Conservation (phyloP, 2,888 invertebrate species). For the Acleris holmiana region DNA sequence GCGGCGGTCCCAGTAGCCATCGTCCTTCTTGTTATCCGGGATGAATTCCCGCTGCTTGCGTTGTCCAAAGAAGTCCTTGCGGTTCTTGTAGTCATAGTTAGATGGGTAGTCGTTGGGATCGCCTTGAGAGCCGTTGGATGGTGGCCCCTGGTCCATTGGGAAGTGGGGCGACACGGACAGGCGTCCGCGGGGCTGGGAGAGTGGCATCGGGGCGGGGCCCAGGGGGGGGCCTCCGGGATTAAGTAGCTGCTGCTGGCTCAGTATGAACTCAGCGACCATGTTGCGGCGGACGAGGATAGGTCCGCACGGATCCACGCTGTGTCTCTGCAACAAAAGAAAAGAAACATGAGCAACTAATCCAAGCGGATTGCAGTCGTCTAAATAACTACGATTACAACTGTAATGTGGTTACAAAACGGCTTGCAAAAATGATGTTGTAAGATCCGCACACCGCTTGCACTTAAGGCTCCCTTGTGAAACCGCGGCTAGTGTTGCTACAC, state of each 20-base stretch:
- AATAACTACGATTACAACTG: slow-evolving; percentile 45
- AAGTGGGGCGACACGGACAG: slow-evolving; percentile 75
- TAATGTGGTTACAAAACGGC: slow-evolving; percentile 65
- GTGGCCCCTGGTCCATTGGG: slow-evolving; percentile 77
- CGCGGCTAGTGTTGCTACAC: slow-evolving; percentile 58
- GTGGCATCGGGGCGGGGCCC: slow-evolving; percentile 67
- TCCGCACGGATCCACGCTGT: slow-evolving; percentile 79
- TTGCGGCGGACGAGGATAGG: slow-evolving; percentile 86
- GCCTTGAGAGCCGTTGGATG: slow-evolving; percentile 55
- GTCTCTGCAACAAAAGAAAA: slow-evolving; percentile 77
- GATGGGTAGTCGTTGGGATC: slow-evolving; percentile 75
- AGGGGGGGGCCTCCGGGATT: slow-evolving; percentile 66
- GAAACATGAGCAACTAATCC: slow-evolving; percentile 54
- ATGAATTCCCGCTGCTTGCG: slow-evolving; percentile 98
- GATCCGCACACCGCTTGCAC: slow-evolving; percentile 66
- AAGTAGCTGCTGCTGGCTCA: slow-evolving; percentile 87
- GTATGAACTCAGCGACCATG: slow-evolving; percentile 94
- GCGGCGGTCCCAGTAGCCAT: slow-evolving; percentile 98
- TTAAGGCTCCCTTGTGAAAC: slow-evolving; percentile 72
- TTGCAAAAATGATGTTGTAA: slow-evolving; percentile 76
- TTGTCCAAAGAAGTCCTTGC: slow-evolving; percentile 94
- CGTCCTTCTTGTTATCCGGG: slow-evolving; percentile 98
- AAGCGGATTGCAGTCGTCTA: slow-evolving; percentile 58
- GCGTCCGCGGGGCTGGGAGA: slow-evolving; percentile 67
- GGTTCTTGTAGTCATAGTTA: slow-evolving; percentile 86